A percentile compares a stretch with the other conserved stretches of the same genome.
Evolutionary conservation across 2,888 invertebrate genomes (phyloP).

Genomic region (Yponomeuta plumbellus): DNA sequence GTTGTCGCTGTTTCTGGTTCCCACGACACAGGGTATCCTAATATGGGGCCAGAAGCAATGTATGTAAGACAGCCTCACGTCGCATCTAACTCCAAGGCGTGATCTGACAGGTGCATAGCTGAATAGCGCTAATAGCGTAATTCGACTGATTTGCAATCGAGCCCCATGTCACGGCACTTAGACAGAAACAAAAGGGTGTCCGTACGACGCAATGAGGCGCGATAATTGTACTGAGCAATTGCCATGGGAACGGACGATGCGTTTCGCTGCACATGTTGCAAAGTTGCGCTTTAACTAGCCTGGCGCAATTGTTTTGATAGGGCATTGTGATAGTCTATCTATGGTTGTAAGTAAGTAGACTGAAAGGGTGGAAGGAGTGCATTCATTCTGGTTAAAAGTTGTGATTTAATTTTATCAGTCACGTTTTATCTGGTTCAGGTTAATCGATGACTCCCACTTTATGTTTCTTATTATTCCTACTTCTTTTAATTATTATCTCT

Average conservation of each 20-base stretch:
- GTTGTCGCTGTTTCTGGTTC: too few relatives aligned
- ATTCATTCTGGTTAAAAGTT: background rate
- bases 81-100: too few relatives aligned
- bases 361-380: background rate
- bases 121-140: background rate
- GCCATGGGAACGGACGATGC: slow-evolving; percentile 54
- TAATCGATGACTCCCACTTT: too few relatives aligned
- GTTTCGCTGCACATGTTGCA: background rate
- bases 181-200: slow-evolving; percentile 49
- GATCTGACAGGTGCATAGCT: background rate
- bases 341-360: too few relatives aligned
- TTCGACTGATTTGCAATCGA: slow-evolving; percentile 33
- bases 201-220: slow-evolving; percentile 69
- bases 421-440: too few relatives aligned
- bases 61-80: too few relatives aligned
- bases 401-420: too few relatives aligned
- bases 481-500: too few relatives aligned
- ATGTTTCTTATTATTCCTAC: too few relatives aligned
- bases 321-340: background rate
- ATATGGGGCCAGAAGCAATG: too few relatives aligned
- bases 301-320: background rate
- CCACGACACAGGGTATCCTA: too few relatives aligned
- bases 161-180: slow-evolving; percentile 48
- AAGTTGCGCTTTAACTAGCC: background rate
- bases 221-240: slow-evolving; percentile 55